phyloP scores from a whole-genome alignment of 1,140 invertebrate genomes.

The Cyphomyrmex costatus region DNA sequence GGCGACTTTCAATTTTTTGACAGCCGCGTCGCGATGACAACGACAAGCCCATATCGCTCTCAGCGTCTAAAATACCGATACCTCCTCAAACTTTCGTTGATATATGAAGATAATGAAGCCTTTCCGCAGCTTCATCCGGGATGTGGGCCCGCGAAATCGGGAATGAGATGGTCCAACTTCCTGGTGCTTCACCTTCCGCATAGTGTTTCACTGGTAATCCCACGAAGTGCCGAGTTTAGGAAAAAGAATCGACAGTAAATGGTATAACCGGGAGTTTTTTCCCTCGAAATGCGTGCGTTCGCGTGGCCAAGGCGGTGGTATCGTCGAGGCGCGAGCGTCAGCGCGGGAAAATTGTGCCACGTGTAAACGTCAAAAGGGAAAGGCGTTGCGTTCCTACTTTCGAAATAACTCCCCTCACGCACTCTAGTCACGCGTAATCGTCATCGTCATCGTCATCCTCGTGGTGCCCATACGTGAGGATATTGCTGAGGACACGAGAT shows the following conservation, averaged over 20 bases:
- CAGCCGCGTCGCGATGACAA: background rate
- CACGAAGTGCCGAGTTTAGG: background rate
- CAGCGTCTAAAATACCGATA: background rate
- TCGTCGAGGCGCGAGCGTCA: constrained; percentile 10
- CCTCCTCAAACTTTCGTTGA: background rate
- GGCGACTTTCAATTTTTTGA: constrained; percentile 32
- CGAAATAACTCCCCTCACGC: constrained; percentile 9
- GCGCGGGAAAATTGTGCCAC: constrained; percentile 45
- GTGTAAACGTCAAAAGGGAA: constrained; percentile 61
- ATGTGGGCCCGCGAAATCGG: background rate
- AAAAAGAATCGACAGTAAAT: background rate
- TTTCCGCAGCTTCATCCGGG: too few species aligned
- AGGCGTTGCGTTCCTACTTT: constrained; percentile 47
- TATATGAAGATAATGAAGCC: background rate
- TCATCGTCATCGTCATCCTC: constrained; percentile 11
- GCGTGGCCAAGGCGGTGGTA: background rate
- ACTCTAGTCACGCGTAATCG: constrained; percentile 2
- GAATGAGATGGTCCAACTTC: background rate
- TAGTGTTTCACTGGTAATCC: constrained; percentile 4
- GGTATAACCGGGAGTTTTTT: constrained; percentile 7
- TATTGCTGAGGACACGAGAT: background rate
- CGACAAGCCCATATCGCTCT: background rate
- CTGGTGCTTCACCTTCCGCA: background rate
- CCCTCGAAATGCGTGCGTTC: background rate
- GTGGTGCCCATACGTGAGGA: background rate